A percentile compares a stretch with the other conserved stretches of the same genome.
Evolutionary conservation across 2,888 invertebrate species (phyloP).

Genomic region (Stratiomys singularior): DNA sequence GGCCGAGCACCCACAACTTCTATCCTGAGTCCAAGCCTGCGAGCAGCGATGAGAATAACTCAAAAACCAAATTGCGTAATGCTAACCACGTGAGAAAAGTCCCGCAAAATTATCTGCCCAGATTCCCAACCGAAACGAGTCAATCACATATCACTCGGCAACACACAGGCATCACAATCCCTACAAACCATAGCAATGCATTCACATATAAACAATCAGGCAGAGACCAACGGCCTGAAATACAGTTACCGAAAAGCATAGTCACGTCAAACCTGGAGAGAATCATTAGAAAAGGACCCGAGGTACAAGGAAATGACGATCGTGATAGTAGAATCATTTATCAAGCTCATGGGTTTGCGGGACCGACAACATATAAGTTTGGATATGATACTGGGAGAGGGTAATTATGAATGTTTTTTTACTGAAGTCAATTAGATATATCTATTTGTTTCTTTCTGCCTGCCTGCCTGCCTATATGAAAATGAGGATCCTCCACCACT

Average conservation of each 20-base stretch:
- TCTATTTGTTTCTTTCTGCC: too few relatives aligned
- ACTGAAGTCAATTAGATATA: too few relatives aligned
- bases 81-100: not conserved
- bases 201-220: not conserved
- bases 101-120: not conserved
- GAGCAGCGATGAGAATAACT: not conserved
- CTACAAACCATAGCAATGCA: not conserved
- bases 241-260: not conserved
- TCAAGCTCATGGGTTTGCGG: constrained; percentile 84
- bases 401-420: too few relatives aligned
- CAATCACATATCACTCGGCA: too few relatives aligned
- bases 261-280: not conserved
- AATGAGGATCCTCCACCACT: too few relatives aligned
- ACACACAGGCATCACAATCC: too few relatives aligned
- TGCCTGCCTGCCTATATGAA: too few relatives aligned
- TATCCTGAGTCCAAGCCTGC: not conserved
- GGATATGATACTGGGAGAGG: constrained; percentile 87
- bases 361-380: constrained; percentile 84
- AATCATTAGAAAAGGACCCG: not conserved
- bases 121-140: too few relatives aligned
- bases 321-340: constrained; percentile 68
- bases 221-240: not conserved
- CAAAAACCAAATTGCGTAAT: too few relatives aligned
- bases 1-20: not conserved
- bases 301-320: not conserved